Base-by-base conservation (phyloP, 2,888 invertebrate genomes). In the Argynnis bischoffii region DNA sequence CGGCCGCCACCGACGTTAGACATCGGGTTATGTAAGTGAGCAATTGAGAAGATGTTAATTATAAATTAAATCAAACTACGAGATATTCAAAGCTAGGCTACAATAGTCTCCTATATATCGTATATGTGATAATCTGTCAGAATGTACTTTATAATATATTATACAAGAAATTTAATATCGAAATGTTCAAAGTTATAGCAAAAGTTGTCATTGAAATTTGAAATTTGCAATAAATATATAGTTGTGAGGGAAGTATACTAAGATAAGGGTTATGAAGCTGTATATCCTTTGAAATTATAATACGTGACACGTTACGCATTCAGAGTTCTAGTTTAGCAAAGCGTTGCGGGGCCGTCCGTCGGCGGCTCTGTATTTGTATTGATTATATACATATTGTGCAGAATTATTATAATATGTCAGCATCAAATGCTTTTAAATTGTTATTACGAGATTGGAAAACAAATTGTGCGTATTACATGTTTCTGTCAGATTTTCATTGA, bases 141-240 rank as follows among this genome's bases (percentile, higher is more conserved):
- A 41, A 41, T 11, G 11, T 41, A 41, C 35, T 2, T 59, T 59
- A 48, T 48, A 59, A 26, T 48, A 48, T 31, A 48, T n/a, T 48
- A n/a, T 26, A 48, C 59, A 47, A 59, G 48, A 59, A 48, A 48
- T 59, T 59, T 48, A 59, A 48, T 59, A 59, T 48, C 26, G n/a
- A n/a, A 59, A 59, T 59, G 48, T 59, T 59, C 59, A 59, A 59
- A 59, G 13, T 59, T 59, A 48, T 59, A 13, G 57, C 11, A 26
- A 47, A 41, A 41, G 35, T 41, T 41, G 47, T 47, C 57, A 48
- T 26, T 59, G 26, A 16, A 48, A 59, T 48, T 26, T 59, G 47
- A 16, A 48, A 59, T 48, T 48, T 59, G 59, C 59, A 59, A 48
- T 59, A 59, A 59, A 48, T 59, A 59, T 47, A 59, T 48, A 59